Percentiles rank a stretch among this genome's conserved stretches.
Evolutionary conservation across 2,888 invertebrate species (phyloP).

Genomic region (Meloe dianella): DNA sequence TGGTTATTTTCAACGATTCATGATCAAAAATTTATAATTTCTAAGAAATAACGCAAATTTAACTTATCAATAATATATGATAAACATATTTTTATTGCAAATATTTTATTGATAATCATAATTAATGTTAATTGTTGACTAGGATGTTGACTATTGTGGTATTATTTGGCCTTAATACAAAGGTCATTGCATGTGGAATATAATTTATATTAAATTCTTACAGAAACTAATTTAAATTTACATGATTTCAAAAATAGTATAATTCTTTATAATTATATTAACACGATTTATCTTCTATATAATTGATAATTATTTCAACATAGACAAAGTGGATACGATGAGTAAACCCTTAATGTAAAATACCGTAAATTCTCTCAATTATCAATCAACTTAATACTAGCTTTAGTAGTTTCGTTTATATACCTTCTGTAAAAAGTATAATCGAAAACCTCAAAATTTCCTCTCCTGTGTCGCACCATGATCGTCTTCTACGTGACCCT

Average conservation of each 20-base stretch:
- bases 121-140: constrained; percentile 3
- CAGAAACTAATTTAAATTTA: background rate
- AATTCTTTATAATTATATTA: background rate
- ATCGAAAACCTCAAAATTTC: too few relatives aligned
- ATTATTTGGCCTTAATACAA: constrained; percentile 9
- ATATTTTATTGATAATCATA: background rate
- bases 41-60: background rate
- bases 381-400: too few relatives aligned
- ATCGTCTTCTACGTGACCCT: background rate
- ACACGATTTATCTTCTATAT: background rate
- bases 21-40: background rate
- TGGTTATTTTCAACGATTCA: background rate
- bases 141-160: background rate
- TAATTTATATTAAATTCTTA: background rate
- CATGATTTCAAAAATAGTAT: background rate
- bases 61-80: background rate
- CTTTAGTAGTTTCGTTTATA: too few relatives aligned
- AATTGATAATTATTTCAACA: background rate
- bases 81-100: background rate
- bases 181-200: background rate
- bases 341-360: too few relatives aligned
- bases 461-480: too few relatives aligned
- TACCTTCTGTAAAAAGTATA: too few relatives aligned
- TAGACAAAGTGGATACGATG: background rate
- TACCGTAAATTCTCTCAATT: too few relatives aligned